Evolutionary conservation across 2,888 invertebrate species (phyloP).

Genomic region (Rhamphomyia laevipes): DNA sequence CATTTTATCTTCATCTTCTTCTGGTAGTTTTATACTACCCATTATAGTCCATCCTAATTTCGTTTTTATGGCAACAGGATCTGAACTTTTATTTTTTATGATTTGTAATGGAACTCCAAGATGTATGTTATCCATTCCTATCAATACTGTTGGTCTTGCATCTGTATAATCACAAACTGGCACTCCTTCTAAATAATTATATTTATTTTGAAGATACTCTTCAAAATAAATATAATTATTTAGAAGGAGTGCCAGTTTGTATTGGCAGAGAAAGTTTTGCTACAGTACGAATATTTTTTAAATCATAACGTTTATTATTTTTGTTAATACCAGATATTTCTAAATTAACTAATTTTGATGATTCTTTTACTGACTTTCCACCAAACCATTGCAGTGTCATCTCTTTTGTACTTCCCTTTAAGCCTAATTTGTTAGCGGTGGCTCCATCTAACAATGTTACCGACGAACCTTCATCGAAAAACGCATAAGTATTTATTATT

Average conservation of each 20-base stretch:
- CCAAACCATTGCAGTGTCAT: constrained; percentile 15
- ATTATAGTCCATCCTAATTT: constrained; percentile 5
- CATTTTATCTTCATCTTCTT: neutral
- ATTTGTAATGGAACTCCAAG: neutral
- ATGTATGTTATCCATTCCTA: constrained; percentile 5
- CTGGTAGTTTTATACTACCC: neutral
- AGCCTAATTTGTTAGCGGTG: constrained; percentile 8
- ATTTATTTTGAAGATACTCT: neutral
- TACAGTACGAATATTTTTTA: constrained; percentile 12
- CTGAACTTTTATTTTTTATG: neutral
- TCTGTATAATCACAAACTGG: constrained; percentile 4
- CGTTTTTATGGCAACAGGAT: constrained; percentile 2
- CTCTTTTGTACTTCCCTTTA: constrained; percentile 9
- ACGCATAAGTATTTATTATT: constrained; percentile 4
- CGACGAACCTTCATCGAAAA: constrained; percentile 14
- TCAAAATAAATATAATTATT: neutral
- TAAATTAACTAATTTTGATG: constrained; percentile 8
- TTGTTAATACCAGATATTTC: constrained; percentile 9
- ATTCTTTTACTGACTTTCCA: constrained; percentile 8
- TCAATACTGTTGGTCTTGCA: neutral
- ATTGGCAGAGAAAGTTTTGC: too few relatives aligned
- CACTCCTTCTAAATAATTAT: constrained; percentile 2
- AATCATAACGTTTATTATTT: constrained; percentile 6
- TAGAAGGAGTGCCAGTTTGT: too few relatives aligned
- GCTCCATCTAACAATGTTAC: constrained; percentile 11